Evolutionary conservation across 2,797 vertebrate species (phyloP).

Genomic region (Anguilla obscura): DNA sequence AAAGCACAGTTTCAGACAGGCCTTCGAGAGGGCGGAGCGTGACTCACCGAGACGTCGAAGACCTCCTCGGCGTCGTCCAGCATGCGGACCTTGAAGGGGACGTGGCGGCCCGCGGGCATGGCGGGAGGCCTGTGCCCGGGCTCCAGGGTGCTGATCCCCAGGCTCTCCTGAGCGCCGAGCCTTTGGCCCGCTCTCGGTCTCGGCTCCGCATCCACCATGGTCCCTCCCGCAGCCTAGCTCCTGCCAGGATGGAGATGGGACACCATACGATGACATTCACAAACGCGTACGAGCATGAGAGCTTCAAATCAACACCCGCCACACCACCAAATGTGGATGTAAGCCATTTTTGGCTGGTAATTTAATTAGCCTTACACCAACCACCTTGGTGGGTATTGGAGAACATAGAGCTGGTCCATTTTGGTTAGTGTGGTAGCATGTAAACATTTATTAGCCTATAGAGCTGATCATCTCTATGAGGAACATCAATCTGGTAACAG

Average conservation of each 20-base stretch:
- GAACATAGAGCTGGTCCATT: background rate
- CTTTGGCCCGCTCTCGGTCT: constrained; percentile 82
- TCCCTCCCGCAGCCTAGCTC: constrained; percentile 26
- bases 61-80: constrained; percentile 93
- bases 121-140: constrained; percentile 81
- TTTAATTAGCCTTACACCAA: too few species aligned
- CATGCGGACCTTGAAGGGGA: constrained; percentile 90
- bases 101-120: constrained; percentile 80
- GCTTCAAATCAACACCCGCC: background rate
- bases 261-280: background rate
- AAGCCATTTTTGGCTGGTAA: too few species aligned
- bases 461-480: background rate
- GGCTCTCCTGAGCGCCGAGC: constrained; percentile 85
- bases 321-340: background rate
- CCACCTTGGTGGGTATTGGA: too few species aligned
- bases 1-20: background rate
- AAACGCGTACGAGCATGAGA: background rate
- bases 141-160: constrained; percentile 93
- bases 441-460: background rate
- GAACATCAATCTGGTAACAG: background rate
- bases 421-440: background rate
- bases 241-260: constrained; percentile 14
- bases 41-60: constrained; percentile 89
- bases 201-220: constrained; percentile 89
- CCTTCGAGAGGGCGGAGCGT: background rate